Base-by-base conservation (phyloP, 2,888 invertebrate genomes). In the Pteria penguin region DNA sequence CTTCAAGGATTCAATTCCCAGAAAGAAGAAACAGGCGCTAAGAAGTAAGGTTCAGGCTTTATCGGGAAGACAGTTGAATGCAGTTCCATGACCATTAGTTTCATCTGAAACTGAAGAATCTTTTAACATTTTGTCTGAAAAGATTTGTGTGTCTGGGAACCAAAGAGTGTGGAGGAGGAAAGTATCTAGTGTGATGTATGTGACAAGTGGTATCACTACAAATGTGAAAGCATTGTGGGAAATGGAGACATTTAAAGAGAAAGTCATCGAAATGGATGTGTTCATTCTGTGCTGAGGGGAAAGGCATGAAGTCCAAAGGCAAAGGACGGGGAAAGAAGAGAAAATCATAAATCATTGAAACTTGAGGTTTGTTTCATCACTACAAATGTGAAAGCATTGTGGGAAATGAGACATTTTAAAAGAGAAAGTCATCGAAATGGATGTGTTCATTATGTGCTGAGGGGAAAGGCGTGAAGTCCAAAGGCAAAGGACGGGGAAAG, bases 121-220 rank as follows among this genome's bases (percentile, higher is more conserved):
- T 24, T 76, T 26, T 58, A 22, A 36, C 18, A 11, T 5, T 14
- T 36, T 14, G 26, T 31, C 58, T 76, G 76, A 32, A 58, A 68
- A 8, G 29, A 52, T n/a, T 29, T 58, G 5, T 67, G 76, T 68
- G 76, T 71, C 18, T 60, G 61, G 36, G 63, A 72, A 24, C 76
- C 72, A 29, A 22, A n/a, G 29, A 26, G 45, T 55, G 24, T 14
- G 2, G 33, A 60, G 1, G 31, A 54, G 31, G 60, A 57, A 54
- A 75, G 75, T 33, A 71, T 75, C 31, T 66, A 52, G 18, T 75
- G 75, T 61, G 75, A 71, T 55, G 66, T 60, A 22, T 71, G 75
- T 33, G 63, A 75, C 29, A 54, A 18, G 8, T 75, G 75, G 75
- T 75, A 26, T 22, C 75, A 75, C 66, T 75, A 71, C 55, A 63